Evolutionary conservation across 2,113 vertebrate species (phyloP), one percentile per base, ranked within the genome.

Genomic region (Meriones unguiculatus): DNA sequence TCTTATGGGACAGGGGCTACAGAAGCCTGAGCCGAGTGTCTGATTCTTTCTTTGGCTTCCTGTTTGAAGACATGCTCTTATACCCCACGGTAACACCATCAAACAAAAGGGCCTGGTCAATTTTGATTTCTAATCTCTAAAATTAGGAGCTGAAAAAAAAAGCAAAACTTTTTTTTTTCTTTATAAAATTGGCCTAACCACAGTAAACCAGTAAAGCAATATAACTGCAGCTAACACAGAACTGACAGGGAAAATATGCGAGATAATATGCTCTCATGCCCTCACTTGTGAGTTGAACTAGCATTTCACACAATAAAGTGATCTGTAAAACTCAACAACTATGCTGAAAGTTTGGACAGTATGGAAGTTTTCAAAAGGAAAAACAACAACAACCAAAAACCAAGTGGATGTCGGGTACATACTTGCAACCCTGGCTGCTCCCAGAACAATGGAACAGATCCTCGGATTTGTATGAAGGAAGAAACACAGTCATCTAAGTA

Each of bases 401-500:
- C 17, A 70, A 73, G 5, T 64, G 6, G 97, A 85, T 30, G 57
- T 50, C 35, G 89, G 70, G 75, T 13, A 69, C 97, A 97, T 98
- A 99, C 99, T 99, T 99, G 99, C 96, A 99, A 98, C 67, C 99
- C 99, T 41, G 99, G 99, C 89, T 99, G 99, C 93, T 99, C 99
- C 99, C 99, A 99, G 98, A 99, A 99, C 93, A 99, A 98, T 1
- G 99, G 99, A 96, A 99, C 99, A 95, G 99, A 99, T 30, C 99
- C 99, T 95, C 99, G 99, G 97, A 99, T 99, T 98, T 99, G 99
- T 97, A 99, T 99, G 98, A 99, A 99, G 75, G 99, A 99, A 4
- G 99, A 99, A 46, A 99, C 99, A 95, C 98, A 99, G 89, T 99
- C 99, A 97, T 99, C 99, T 89, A 99, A 99, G 98, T 99, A 99